phyloP scores from a whole-genome alignment of 2,113 vertebrate species.

The Synchiropus splendidus region DNA sequence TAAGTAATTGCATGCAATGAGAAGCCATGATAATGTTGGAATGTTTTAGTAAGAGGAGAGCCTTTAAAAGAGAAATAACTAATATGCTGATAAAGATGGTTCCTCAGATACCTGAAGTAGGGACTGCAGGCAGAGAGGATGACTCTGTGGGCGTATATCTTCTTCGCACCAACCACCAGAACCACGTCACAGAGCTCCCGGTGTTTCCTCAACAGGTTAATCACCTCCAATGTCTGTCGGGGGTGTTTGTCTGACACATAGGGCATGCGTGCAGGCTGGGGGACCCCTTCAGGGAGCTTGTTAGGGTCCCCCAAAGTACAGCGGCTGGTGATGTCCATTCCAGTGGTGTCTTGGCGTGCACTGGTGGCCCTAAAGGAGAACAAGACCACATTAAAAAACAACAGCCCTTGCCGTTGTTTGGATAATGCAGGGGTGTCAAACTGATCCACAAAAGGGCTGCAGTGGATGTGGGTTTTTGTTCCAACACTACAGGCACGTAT shows the following conservation, averaged over 20 bases:
- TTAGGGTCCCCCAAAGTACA: constrained; percentile 98
- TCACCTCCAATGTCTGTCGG: constrained; percentile 93
- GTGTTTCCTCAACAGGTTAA: constrained; percentile 94
- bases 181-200: constrained; percentile 95
- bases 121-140: constrained; percentile 96
- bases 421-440: too few relatives aligned
- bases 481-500: too few relatives aligned
- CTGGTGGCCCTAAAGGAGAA: constrained; percentile 74
- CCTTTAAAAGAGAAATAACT: too few relatives aligned
- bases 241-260: constrained; percentile 98
- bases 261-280: constrained; percentile 97
- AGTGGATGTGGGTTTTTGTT: too few relatives aligned
- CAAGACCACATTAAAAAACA: neutral
- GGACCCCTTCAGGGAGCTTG: constrained; percentile 95
- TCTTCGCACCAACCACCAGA: constrained; percentile 91
- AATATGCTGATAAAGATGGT: neutral
- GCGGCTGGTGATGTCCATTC: constrained; percentile 98
- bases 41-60: too few relatives aligned
- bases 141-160: constrained; percentile 96
- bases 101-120: constrained; percentile 76
- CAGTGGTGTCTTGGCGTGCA: constrained; percentile 91
- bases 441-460: too few relatives aligned
- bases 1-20: too few relatives aligned
- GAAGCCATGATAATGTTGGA: too few relatives aligned
- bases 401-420: too few relatives aligned